These are phyloP conservation scores for Metaphire vulgaris DNA, from an alignment of 1,140 invertebrate species.

Conservation along the genomic window DNA sequence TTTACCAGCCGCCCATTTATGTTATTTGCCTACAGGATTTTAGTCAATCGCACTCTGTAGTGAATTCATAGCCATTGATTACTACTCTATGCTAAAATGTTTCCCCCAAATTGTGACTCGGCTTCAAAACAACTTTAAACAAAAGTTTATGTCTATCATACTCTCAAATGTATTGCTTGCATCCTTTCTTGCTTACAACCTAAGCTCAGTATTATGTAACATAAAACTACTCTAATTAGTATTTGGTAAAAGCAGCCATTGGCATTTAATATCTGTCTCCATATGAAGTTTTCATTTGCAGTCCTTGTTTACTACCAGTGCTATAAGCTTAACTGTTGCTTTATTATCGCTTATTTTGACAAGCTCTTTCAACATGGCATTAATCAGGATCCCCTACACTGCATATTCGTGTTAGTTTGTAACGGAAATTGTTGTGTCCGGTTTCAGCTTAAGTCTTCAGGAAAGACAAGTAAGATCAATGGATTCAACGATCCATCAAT, in stretches of 20 bases:
- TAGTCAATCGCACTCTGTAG: not conserved
- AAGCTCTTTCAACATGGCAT: not conserved
- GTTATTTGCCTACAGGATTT: not conserved
- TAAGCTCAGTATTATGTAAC: too few species aligned
- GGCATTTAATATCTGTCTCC: not conserved
- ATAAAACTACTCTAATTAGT: too few species aligned
- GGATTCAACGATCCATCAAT: slow-evolving; percentile 83
- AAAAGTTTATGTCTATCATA: not conserved
- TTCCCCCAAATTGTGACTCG: not conserved
- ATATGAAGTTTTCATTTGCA: not conserved
- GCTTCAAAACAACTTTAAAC: not conserved
- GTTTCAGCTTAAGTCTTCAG: slow-evolving; percentile 58
- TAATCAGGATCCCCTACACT: not conserved
- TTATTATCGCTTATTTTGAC: not conserved
- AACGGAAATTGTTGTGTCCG: too few species aligned
- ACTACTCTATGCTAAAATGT: not conserved
- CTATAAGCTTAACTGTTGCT: not conserved
- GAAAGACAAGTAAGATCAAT: slow-evolving; percentile 70
- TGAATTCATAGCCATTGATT: not conserved
- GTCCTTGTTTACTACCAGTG: not conserved
- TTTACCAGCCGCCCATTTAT: not conserved
- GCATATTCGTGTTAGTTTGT: not conserved
- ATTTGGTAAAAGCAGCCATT: too few species aligned
- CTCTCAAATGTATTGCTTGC: too few species aligned
- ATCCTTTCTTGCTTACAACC: too few species aligned